phyloP scores from a whole-genome alignment of 2,113 vertebrate genomes.

The Heptranchias perlo region DNA sequence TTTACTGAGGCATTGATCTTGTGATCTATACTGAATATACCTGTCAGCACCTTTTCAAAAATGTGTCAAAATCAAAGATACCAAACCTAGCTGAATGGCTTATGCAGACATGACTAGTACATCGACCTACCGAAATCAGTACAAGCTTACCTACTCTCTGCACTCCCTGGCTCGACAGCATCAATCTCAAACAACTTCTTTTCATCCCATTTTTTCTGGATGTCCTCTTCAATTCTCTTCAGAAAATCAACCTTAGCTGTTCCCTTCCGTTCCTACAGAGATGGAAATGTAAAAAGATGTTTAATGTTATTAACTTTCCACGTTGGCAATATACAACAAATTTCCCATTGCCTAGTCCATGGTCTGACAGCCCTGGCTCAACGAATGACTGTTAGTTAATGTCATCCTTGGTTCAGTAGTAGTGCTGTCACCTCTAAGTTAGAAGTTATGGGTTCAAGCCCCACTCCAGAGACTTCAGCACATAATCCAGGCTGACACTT shows the following conservation, averaged over 20 bases:
- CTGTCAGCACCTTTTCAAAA: not conserved
- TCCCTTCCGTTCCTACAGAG: conserved; percentile 80
- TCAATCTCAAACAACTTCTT: conserved; percentile 73
- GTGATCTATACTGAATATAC: not conserved
- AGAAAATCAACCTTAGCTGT: conserved; percentile 90
- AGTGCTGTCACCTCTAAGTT: not conserved
- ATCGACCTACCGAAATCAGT: too few species aligned
- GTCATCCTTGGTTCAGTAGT: not conserved
- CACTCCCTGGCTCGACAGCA: conserved; percentile 51
- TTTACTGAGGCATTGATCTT: not conserved
- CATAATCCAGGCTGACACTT: not conserved
- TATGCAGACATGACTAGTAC: too few species aligned
- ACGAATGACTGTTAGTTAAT: not conserved
- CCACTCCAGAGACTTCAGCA: not conserved
- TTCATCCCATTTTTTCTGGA: conserved; percentile 84
- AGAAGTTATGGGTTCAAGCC: not conserved
- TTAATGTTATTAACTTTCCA: not conserved
- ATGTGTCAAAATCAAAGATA: not conserved
- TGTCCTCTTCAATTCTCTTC: conserved; percentile 82
- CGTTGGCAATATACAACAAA: not conserved
- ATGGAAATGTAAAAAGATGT: not conserved
- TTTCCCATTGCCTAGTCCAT: not conserved
- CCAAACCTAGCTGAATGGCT: not conserved
- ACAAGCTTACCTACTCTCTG: conserved; percentile 48
- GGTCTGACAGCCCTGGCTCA: not conserved